Base-by-base conservation (phyloP, 2,888 invertebrate genomes). In the Drosophila vallismaia region DNA sequence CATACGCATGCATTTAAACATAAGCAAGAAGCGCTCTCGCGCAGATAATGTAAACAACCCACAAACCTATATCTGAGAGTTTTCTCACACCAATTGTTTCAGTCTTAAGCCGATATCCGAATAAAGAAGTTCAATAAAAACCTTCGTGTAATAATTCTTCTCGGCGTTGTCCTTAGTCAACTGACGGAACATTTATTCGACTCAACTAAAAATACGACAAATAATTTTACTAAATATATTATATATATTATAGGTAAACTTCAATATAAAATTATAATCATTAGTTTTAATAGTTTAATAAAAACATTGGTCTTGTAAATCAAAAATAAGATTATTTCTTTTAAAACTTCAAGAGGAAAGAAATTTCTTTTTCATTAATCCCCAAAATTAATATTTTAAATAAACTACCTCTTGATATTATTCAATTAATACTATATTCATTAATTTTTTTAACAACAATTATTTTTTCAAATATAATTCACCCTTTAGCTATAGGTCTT, bases 221-320 rank as follows among this genome's bases (percentile, higher is more conserved):
- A n/a, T n/a, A n/a, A n/a, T n/a, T n/a, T n/a, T n/a, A n/a, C n/a
- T n/a, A n/a, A n/a, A n/a, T n/a, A n/a, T n/a, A n/a, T n/a, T n/a
- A n/a, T n/a, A n/a, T n/a, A n/a, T n/a, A 92, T 77, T 89, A 92
- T 89, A 89, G 91, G 88, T 79, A 93, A 79, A 73, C 92, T 70
- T 88, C 82, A 90, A 80, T 92, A 91, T 89, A 92, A 77, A 77
- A 88, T 82, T 88, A 92, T 91, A 92, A 92, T 91, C 92, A 93
- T 93, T 92, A 91, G 92, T 92, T 93, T 93, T 93, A 93, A 94
- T 94, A 94, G 93, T 94, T 94, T 94, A 94, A 93, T 80, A 79
- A 94, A 94, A 94, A 94, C 92, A 93, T 93, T 94, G 93, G 93
- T 94, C 93, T 94, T 94, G 94, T 94, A 94, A 94, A 93, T 85